These are phyloP conservation scores for Acanthopagrus latus DNA, from an alignment of 2,797 vertebrate species.

Conservation along the genomic window DNA sequence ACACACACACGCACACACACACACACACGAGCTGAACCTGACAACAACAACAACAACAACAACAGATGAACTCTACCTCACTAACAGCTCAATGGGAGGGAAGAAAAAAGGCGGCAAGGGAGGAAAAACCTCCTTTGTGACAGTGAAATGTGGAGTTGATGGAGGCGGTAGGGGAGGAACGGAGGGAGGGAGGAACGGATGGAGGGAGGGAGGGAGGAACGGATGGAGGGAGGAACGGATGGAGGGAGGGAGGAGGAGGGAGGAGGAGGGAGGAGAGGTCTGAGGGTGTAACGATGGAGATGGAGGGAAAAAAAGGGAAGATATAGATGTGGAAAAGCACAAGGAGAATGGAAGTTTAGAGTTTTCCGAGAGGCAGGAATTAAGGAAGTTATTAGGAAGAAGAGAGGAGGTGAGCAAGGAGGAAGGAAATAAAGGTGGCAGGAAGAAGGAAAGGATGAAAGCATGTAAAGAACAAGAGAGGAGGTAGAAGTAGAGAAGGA, in stretches of 20 bases:
- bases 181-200: neutral
- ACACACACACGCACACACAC: conserved; percentile 50
- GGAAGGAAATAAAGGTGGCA: too few species aligned
- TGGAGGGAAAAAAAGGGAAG: neutral
- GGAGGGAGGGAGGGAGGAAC: neutral
- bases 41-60: conserved; percentile 47
- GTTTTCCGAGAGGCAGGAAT: neutral
- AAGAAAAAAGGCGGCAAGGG: neutral
- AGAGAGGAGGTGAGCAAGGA: neutral
- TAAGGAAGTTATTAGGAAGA: neutral
- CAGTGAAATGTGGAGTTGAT: conserved; percentile 9
- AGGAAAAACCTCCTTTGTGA: neutral
- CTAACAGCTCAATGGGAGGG: conserved; percentile 27
- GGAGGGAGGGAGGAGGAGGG: too few species aligned
- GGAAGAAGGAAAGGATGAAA: too few species aligned
- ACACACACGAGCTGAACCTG: conserved; percentile 30
- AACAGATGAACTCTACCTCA: conserved; percentile 39
- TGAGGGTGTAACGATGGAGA: neutral
- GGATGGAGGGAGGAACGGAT: neutral
- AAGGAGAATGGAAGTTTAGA: neutral
- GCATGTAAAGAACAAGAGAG: too few species aligned
- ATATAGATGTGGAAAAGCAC: neutral
- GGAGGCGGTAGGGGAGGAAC: neutral
- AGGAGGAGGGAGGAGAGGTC: neutral
- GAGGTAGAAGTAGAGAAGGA: too few species aligned